Percentiles rank a stretch among this genome's conserved stretches.
These are phyloP conservation scores for Diabrotica balteata DNA, from an alignment of 2,888 invertebrate species.

Conservation along the genomic window DNA sequence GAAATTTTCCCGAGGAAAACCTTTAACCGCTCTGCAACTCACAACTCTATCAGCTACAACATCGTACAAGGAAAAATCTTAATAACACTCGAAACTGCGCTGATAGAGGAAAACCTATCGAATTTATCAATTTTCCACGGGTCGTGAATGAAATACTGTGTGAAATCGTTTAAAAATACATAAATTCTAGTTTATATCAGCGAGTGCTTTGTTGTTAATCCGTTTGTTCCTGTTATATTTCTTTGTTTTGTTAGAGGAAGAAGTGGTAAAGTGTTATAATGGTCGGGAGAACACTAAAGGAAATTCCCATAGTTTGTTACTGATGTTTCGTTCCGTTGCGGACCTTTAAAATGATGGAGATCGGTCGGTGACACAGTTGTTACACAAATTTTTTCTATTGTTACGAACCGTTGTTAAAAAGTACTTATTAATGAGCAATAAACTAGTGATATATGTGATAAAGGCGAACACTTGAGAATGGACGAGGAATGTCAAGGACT, in stretches of 20 bases:
- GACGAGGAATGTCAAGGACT: constrained; percentile 51
- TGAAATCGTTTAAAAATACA: background rate
- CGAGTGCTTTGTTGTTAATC: constrained; percentile 1
- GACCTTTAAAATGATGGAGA: constrained; percentile 8
- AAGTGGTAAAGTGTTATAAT: constrained; percentile 5
- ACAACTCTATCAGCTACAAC: constrained; percentile 19
- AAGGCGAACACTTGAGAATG: constrained; percentile 37
- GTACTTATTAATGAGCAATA: constrained; percentile 5
- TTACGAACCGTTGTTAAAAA: background rate
- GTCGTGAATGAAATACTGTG: constrained; percentile 14
- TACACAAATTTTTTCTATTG: background rate
- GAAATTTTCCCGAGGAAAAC: constrained; percentile 46
- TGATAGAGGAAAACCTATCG: constrained; percentile 10
- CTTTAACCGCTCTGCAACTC: constrained; percentile 20
- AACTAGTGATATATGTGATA: constrained; percentile 4
- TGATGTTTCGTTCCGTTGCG: background rate
- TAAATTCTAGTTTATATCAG: background rate
- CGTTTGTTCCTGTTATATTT: background rate
- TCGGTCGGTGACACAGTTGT: constrained; percentile 22
- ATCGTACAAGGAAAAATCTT: constrained; percentile 14
- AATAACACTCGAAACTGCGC: constrained; percentile 6
- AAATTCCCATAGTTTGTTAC: constrained; percentile 4
- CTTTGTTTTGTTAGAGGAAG: constrained; percentile 24
- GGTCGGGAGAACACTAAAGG: constrained; percentile 2
- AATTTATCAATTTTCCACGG: constrained; percentile 7